Evolutionary conservation across 2,888 invertebrate genomes (phyloP).

Genomic region (Meiosimyza platycephala): DNA sequence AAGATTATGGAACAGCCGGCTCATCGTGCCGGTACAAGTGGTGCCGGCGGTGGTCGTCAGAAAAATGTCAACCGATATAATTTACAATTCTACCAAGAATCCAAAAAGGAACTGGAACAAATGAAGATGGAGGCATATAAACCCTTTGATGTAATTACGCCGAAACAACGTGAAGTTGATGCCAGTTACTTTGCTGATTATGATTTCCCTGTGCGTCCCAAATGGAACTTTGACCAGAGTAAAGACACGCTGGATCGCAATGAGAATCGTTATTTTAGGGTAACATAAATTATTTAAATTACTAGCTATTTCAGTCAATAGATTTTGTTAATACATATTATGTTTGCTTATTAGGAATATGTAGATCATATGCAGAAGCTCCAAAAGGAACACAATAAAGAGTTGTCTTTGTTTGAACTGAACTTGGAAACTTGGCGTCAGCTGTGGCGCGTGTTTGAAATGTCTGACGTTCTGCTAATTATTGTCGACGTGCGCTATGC

Average conservation of each 20-base stretch:
- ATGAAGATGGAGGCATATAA: constrained; percentile 75
- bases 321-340: no score
- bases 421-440: constrained; percentile 98
- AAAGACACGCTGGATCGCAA: constrained; percentile 79
- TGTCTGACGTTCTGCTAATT: constrained; percentile 89
- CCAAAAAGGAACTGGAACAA: constrained; percentile 76
- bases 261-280: constrained; percentile 84
- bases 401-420: constrained; percentile 89
- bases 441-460: constrained; percentile 93
- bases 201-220: constrained; percentile 86
- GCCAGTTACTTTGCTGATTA: constrained; percentile 76
- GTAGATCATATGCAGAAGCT: constrained; percentile 75
- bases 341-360: constrained; percentile 75
- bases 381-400: constrained; percentile 69
- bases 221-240: constrained; percentile 83
- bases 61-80: constrained; percentile 77
- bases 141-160: constrained; percentile 68
- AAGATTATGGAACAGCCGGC: constrained; percentile 77
- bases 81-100: constrained; percentile 85
- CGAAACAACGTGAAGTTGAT: constrained; percentile 76
- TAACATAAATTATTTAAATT: constrained; percentile 37
- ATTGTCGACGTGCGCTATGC: constrained; percentile 90
- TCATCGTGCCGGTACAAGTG: constrained; percentile 48
- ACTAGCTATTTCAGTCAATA: no score
- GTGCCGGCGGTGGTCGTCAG: constrained; percentile 57